These are phyloP conservation scores for Lithophane leautieri DNA, from an alignment of 2,888 invertebrate species.

Conservation along the genomic window DNA sequence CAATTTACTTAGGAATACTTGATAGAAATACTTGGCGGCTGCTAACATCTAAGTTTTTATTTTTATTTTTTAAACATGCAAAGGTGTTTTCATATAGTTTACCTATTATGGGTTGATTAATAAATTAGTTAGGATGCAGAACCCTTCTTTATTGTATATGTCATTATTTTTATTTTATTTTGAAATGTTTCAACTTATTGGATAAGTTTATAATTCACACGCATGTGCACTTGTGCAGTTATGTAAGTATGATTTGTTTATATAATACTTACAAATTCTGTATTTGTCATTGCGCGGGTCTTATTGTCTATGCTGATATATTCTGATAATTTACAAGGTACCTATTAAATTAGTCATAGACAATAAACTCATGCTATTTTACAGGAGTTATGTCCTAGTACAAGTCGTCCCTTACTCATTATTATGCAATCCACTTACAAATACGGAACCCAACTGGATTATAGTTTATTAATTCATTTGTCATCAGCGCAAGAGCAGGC, in stretches of 20 bases:
- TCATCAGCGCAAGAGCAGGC: constrained; percentile 65
- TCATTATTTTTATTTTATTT: neutral
- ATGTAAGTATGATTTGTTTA: neutral
- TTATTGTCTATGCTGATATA: neutral
- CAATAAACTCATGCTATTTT: constrained; percentile 15
- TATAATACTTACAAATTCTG: too few relatives aligned
- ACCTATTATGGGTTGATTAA: constrained; percentile 42
- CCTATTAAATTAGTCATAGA: constrained; percentile 14
- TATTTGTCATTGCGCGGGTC: neutral
- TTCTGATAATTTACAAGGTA: neutral
- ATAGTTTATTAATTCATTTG: constrained; percentile 69
- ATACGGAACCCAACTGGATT: constrained; percentile 46
- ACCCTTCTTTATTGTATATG: neutral
- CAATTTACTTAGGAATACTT: constrained; percentile 59
- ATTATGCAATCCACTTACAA: constrained; percentile 47
- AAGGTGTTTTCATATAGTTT: constrained; percentile 17
- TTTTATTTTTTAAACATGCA: constrained; percentile 24
- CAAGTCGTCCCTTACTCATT: constrained; percentile 26
- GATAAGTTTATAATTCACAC: neutral
- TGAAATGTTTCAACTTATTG: neutral
- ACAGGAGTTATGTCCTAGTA: constrained; percentile 18
- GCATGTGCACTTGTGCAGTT: neutral
- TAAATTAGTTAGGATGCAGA: constrained; percentile 32
- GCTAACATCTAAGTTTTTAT: constrained; percentile 15
- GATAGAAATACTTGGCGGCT: constrained; percentile 13